Evolutionary conservation across 2,888 invertebrate species (phyloP).

Genomic region (Macropis europaea): DNA sequence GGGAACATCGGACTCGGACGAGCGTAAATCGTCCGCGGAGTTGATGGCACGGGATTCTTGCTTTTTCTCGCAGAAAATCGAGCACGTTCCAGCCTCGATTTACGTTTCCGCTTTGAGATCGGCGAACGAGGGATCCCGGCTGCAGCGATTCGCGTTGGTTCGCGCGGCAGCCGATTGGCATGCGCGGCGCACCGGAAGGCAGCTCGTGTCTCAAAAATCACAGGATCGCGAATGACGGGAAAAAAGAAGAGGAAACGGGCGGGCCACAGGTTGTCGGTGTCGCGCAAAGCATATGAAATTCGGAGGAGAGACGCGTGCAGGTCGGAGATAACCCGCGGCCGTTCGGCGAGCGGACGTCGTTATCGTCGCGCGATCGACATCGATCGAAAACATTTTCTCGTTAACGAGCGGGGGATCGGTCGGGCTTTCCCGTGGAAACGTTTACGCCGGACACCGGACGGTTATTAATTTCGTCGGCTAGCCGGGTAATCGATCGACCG

Average conservation of each 20-base stretch:
- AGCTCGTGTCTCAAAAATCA: not conserved
- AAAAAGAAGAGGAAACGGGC: not conserved
- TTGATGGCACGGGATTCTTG: not conserved
- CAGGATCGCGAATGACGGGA: not conserved
- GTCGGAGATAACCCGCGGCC: conserved; percentile 22
- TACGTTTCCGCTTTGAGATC: not conserved
- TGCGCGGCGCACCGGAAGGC: conserved; percentile 6
- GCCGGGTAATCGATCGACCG: conserved; percentile 63
- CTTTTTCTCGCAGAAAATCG: not conserved
- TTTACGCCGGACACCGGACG: conserved; percentile 38
- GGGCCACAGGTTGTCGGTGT: conserved; percentile 37
- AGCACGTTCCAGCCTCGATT: not conserved
- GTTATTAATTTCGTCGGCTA: conserved; percentile 67
- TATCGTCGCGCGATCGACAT: conserved; percentile 30
- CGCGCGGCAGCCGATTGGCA: conserved; percentile 38
- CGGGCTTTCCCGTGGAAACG: conserved; percentile 36
- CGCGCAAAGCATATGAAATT: conserved; percentile 20
- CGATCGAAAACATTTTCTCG: conserved; percentile 51
- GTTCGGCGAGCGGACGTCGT: conserved; percentile 9
- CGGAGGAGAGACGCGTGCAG: conserved; percentile 20
- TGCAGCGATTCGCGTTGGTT: conserved; percentile 29
- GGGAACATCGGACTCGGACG: no score
- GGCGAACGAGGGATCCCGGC: not conserved
- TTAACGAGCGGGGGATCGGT: conserved; percentile 32
- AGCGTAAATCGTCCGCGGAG: not conserved